Evolutionary conservation across 53 echinoderm and acorn worm genomes (phyloP), one percentile per base, ranked within the genome.

Genomic region (Stichopus horrens): DNA sequence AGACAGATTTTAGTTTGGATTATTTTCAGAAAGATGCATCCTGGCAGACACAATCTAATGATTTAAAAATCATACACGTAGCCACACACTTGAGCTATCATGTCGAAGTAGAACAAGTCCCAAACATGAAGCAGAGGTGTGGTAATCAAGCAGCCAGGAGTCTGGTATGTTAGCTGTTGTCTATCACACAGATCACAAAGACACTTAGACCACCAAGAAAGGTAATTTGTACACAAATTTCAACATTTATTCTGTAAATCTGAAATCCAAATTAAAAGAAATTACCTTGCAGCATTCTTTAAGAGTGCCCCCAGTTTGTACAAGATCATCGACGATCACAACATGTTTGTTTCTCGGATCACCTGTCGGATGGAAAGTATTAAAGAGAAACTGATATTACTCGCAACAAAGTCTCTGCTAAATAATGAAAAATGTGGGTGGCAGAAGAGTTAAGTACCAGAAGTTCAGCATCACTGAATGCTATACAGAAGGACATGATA

Each of bases 301-400:
- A 65, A 99, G 58, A 5, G 98, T 99, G 57, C 94, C 96, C 37
- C 99, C 99, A 37, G 96, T 94, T 88, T 99, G 99, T 18, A 99
- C 92, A 5, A 99, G 79, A 53, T 99, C 99, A 93, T 99, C 99
- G 57, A 96, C 92, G 79, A 98, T 96, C 52, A 99, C 88, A 60
- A 99, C 94, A 91, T 99, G 91, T 22, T 94, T 93, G n/a, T 87
- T 88, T 54, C 83, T 88, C 0, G 96, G 93, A n/a, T 99, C 93
- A 74, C 99, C 99, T 99, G 89, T 23, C 23, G 51, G 51, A 53
- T 51, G 11, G 54, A 16, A 76, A 76, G 3, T 23, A 37, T 37
- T 37, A 37, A 37, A 37, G 37, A 37, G 37, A 37, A 37, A 37
- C 37, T 37, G 37, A 37, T 37, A 37, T 37, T 37, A 37, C 37